Percentiles rank a stretch among this genome's conserved stretches.
These are phyloP conservation scores for Anoplius nigerrimus DNA, from an alignment of 2,888 invertebrate species.

Conservation along the genomic window DNA sequence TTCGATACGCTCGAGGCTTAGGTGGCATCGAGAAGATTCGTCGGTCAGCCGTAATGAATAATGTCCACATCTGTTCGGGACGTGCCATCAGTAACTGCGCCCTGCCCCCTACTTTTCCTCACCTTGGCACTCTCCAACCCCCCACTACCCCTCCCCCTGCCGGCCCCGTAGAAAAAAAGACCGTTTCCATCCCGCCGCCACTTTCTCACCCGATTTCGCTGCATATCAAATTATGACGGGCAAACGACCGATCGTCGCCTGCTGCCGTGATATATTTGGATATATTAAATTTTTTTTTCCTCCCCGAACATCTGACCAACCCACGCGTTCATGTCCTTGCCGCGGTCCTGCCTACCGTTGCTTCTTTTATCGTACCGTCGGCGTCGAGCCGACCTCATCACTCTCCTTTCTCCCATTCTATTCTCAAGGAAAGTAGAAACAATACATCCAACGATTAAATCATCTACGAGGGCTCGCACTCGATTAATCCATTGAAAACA, in stretches of 20 bases:
- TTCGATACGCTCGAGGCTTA: neutral
- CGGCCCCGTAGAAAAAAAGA: constrained; percentile 63
- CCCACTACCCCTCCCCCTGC: constrained; percentile 22
- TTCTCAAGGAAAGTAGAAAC: neutral
- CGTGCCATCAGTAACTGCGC: constrained; percentile 71
- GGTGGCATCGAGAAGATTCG: constrained; percentile 43
- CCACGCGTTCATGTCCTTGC: constrained; percentile 40
- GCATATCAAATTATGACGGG: constrained; percentile 74
- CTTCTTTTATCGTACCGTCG: too few relatives aligned
- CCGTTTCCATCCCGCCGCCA: constrained; percentile 67
- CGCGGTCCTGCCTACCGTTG: constrained; percentile 13
- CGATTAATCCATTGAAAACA: too few relatives aligned
- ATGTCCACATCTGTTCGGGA: constrained; percentile 72
- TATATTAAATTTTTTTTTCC: constrained; percentile 74
- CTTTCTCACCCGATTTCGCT: constrained; percentile 68
- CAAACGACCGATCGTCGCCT: constrained; percentile 73
- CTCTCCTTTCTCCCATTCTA: too few relatives aligned
- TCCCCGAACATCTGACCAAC: constrained; percentile 24
- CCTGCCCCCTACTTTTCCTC: constrained; percentile 42
- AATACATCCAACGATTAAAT: too few relatives aligned
- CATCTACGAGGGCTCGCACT: too few relatives aligned
- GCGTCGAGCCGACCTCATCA: neutral
- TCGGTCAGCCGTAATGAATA: constrained; percentile 72
- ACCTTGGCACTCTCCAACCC: constrained; percentile 44
- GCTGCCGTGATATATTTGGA: constrained; percentile 74